Conservation (phyloP, 2,797 vertebrate species). For the Enteromius paludinosus region DNA sequence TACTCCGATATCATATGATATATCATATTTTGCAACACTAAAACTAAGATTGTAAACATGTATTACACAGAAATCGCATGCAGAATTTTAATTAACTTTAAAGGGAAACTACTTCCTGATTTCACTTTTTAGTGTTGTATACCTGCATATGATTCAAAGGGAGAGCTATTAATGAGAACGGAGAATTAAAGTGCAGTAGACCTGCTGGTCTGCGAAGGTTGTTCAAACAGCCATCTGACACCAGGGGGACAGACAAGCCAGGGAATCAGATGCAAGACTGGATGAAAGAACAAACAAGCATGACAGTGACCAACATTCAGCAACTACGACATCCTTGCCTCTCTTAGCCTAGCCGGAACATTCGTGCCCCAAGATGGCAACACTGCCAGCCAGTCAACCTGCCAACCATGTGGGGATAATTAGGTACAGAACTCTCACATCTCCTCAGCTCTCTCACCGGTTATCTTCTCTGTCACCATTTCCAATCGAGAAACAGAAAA, state of each 20-base stretch:
- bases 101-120: background rate
- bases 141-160: slow-evolving; percentile 22
- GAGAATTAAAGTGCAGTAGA: slow-evolving; percentile 75
- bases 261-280: slow-evolving; percentile 77
- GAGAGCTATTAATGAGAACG: slow-evolving; percentile 67
- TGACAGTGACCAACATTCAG: slow-evolving; percentile 87
- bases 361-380: slow-evolving; percentile 89
- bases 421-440: slow-evolving; percentile 93
- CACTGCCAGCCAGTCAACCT: slow-evolving; percentile 80
- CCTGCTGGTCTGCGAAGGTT: slow-evolving; percentile 70
- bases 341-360: slow-evolving; percentile 81
- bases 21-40: background rate
- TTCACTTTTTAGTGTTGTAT: background rate
- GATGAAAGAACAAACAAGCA: slow-evolving; percentile 84
- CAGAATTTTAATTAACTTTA: background rate
- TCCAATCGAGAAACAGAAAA: slow-evolving; percentile 46
- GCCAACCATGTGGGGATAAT: slow-evolving; percentile 92
- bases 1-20: background rate
- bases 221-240: slow-evolving; percentile 73
- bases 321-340: slow-evolving; percentile 63
- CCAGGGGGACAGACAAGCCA: slow-evolving; percentile 72
- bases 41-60: background rate
- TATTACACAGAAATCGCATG: background rate
- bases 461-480: slow-evolving; percentile 53
- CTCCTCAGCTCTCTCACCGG: slow-evolving; percentile 54